Evolutionary conservation across 2,113 vertebrate species (phyloP), one percentile per base, ranked within the genome.

Genomic region (Procavia capensis): DNA sequence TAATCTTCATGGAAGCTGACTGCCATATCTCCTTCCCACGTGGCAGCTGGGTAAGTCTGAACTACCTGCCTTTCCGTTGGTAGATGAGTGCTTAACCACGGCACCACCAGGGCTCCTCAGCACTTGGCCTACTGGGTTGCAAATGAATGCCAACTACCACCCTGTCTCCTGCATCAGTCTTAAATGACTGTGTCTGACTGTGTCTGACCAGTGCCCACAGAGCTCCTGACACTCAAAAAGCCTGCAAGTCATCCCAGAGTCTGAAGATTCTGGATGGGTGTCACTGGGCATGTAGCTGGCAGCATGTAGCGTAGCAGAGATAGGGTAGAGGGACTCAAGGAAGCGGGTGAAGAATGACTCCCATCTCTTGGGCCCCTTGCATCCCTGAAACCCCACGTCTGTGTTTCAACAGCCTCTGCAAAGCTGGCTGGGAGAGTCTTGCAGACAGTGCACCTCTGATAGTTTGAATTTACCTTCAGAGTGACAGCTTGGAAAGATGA

Each of bases 351-450:
- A 24, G 57, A 59, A 22, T 20, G 57, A 59, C 63, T 66, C 13
- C 3, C 63, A 66, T 27, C 13, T 17, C 27, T 29, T 9, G 27
- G 66, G 9, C 6, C 68, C 20, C 36, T 78, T 16, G 19, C 43
- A 41, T 5, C 64, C 64, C 76, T 34, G 41, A 59, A 59, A 47
- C 45, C 31, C 76, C 8, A 6, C 29, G 25, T 39, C 34, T 36
- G 9, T 3, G 16, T 31, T 0, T 8, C 29, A n/a, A 5, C 8
- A 19, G 50, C n/a, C 39, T 16, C 61, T 0, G 22, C 72, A 13
- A 36, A 20, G 74, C 29, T 41, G 47, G 25, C 68, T 2, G 5
- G 61, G 80, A 41, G 1, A 9, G 0, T 20, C 29, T 2, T 54
- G 5, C 5, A 76, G 27, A 43, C 22, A 17, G 39, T 2, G 10